Percentiles rank a stretch among this genome's conserved stretches.
phyloP scores from a whole-genome alignment of 2,113 vertebrate species.

The Rhodinocichla rosea region DNA sequence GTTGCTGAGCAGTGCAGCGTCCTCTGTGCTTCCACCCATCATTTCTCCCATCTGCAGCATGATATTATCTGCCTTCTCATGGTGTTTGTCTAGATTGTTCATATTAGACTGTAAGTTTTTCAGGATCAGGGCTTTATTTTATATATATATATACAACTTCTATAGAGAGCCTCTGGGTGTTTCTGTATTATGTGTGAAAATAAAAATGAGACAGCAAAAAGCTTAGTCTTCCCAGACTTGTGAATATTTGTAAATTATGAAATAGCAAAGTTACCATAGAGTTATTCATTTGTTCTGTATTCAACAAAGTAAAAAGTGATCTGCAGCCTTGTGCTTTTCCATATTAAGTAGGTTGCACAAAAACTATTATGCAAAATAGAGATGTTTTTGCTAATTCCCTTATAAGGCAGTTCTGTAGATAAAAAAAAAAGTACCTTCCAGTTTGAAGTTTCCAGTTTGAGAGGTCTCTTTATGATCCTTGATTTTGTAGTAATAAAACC shows the following conservation, averaged over 20 bases:
- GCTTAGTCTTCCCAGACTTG: not conserved
- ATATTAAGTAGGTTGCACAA: not conserved
- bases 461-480: slow-evolving; percentile 12
- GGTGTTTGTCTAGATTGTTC: not conserved
- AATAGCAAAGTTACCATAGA: not conserved
- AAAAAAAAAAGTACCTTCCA: not conserved
- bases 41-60: not conserved
- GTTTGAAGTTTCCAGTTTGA: not conserved
- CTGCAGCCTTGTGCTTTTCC: not conserved
- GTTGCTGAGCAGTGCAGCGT: not conserved
- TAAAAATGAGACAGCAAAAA: not conserved
- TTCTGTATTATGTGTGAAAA: not conserved
- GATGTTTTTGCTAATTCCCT: not conserved
- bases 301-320: not conserved
- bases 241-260: not conserved
- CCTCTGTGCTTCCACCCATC: not conserved
- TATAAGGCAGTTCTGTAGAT: not conserved
- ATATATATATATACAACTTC: not conserved
- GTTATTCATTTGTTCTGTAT: not conserved
- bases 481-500: slow-evolving; percentile 41
- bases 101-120: not conserved
- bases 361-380: not conserved
- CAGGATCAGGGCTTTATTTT: not conserved
- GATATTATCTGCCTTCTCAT: not conserved
- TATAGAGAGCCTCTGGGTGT: not conserved